Evolutionary conservation across 2,113 vertebrate genomes (phyloP), one percentile per base, ranked within the genome.

Genomic region (Gyps fulvus): DNA sequence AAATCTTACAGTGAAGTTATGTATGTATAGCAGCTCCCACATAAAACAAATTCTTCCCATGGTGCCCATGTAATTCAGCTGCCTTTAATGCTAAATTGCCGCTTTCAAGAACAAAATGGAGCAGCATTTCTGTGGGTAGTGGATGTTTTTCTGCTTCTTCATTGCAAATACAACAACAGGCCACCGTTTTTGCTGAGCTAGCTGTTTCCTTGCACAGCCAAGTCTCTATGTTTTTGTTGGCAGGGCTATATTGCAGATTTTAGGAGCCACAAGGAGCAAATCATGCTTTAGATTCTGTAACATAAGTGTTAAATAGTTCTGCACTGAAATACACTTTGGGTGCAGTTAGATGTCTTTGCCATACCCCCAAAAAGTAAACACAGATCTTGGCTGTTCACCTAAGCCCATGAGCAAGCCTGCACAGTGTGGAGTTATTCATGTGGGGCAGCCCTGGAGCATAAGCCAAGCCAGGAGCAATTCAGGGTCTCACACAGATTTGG

Each of bases 211-310:
- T 87, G 70, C 82, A 74, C 55, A 93, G 84, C 70, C 74, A 71
- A 72, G 80, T 78, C 83, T 91, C 87, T 59, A 2, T 96, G 91
- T 97, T 97, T 98, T 91, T 40, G 34, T 96, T 97, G 97, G 95
- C 94, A 95, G 43, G 72, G 43, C 36, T 79, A 45, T 15, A 22
- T 49, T 76, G 89, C 63, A 97, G 86, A 92, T 95, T 94, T 95
- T 55, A 90, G 87, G 83, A 97, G 89, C 95, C 89, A 89, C 93
- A 92, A 83, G 63, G 54, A 95, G 73, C 59, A 97, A 88, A 94
- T 62, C 69, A 55, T 73, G 34, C 70, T 92, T 89, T 62, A 71
- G 90, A 72, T 78, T 94, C 83, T 95, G 54, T 83, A 97, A 88
- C 65, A 76, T 43, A 96, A 93, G 76, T 9, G 23, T 93, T 96